Conservation (phyloP, 2,888 invertebrate species). For the Adelognathus sp. region DNA sequence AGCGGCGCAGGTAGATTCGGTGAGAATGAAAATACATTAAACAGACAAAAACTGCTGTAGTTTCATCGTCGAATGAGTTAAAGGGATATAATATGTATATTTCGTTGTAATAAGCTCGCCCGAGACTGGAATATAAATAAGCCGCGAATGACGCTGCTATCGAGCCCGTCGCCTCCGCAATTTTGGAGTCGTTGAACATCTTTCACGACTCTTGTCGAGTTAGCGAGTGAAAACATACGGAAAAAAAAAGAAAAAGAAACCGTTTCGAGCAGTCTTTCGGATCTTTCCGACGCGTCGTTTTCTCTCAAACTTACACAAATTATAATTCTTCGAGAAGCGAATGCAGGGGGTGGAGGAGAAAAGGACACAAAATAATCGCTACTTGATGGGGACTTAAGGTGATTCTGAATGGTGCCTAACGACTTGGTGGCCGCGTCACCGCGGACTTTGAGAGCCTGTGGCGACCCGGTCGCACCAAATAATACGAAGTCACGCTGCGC, state of each 20-base stretch:
- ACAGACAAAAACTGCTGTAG: neutral
- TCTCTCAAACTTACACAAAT: conserved; percentile 53
- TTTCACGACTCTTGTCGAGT: conserved; percentile 35
- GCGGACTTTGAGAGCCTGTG: conserved; percentile 67
- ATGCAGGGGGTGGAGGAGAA: neutral
- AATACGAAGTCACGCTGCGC: conserved; percentile 79
- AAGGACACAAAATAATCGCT: conserved; percentile 76
- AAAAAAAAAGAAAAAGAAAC: conserved; percentile 1
- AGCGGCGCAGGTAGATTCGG: conserved; percentile 12
- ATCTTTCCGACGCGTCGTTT: conserved; percentile 1
- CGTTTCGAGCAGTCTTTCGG: neutral
- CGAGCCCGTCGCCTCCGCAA: conserved; percentile 61
- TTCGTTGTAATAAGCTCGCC: conserved; percentile 10
- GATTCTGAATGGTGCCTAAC: conserved; percentile 79
- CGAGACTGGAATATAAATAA: conserved; percentile 38
- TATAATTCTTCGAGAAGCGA: conserved; percentile 54
- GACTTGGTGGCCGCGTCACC: conserved; percentile 77
- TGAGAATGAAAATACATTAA: conserved; percentile 19
- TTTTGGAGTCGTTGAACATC: conserved; percentile 65
- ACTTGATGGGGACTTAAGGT: conserved; percentile 79
- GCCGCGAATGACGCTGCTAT: conserved; percentile 60
- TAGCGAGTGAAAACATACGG: conserved; percentile 24
- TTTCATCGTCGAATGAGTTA: conserved; percentile 25
- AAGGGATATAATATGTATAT: too few species aligned
- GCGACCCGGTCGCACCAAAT: conserved; percentile 73